These are phyloP conservation scores for Agriopis marginaria DNA, from an alignment of 2,888 invertebrate genomes.

Conservation along the genomic window DNA sequence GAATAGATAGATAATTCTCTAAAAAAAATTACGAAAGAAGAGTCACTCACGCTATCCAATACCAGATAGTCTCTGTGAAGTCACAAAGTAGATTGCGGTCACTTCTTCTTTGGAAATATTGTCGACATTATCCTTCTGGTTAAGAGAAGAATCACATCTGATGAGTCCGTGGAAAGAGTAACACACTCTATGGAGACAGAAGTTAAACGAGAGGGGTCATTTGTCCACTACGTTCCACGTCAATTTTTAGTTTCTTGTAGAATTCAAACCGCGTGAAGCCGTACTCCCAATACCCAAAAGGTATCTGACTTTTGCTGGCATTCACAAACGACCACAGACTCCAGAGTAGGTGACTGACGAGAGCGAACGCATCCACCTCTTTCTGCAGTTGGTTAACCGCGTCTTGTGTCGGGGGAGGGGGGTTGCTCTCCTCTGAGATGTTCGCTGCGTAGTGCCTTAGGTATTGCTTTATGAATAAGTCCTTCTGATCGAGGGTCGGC, in stretches of 20 bases:
- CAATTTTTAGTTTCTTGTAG: slow-evolving; percentile 3
- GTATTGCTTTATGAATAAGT: slow-evolving; percentile 86
- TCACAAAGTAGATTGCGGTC: too few species aligned
- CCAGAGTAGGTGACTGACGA: slow-evolving; percentile 98
- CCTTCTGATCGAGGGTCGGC: slow-evolving; percentile 93
- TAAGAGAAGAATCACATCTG: neutral
- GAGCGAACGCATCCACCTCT: slow-evolving; percentile 94
- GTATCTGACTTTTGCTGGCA: slow-evolving; percentile 94
- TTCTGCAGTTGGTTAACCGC: slow-evolving; percentile 88
- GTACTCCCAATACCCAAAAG: slow-evolving; percentile 95
- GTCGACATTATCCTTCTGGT: neutral
- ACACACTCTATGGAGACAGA: neutral
- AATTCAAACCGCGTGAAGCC: neutral
- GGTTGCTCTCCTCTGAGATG: slow-evolving; percentile 52
- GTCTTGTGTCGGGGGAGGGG: slow-evolving; percentile 69
- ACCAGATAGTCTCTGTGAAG: too few species aligned
- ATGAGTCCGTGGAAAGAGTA: too few species aligned
- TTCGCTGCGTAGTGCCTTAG: slow-evolving; percentile 67
- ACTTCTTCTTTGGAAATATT: neutral
- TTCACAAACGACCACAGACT: slow-evolving; percentile 96
- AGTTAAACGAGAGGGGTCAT: neutral
- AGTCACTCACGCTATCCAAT: too few species aligned
- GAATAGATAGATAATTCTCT: too few species aligned
- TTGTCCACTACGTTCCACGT: neutral
- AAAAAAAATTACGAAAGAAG: too few species aligned